Base-by-base conservation (phyloP, 2,113 vertebrate genomes). In the Platysternon megacephalum region DNA sequence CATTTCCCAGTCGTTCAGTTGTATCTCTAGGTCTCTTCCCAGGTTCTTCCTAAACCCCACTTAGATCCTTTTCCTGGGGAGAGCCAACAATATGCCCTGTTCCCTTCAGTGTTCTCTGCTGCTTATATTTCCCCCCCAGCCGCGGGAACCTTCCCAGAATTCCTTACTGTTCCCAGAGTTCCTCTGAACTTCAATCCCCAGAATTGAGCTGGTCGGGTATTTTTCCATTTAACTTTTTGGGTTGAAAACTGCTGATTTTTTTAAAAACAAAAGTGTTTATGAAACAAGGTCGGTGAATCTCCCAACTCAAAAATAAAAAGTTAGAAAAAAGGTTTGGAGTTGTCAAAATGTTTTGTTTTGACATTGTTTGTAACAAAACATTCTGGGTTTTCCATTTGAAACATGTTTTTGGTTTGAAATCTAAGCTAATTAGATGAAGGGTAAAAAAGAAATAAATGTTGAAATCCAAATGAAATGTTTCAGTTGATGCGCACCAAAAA, bases 51-150 rank as follows among this genome's bases (percentile, higher is more conserved):
- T 86, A 14, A 78, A 56, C 85, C 5, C 44, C 85, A 68, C 29
- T 86, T 61, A 56, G 78, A 82, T 44, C 72, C 91, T 78, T 86
- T 86, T 39, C 68, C 87, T 80, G 79, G 81, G 65, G 85, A 97
- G 87, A 65, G 46, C 87, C 83, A 91, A 81, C 87, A 78, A 26
- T 46, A 0, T 0, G 2, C 79, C 79, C 13, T n/a, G n/a, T 26
- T 89, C 35, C 72, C 65, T 85, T 88, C 29, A 32, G 2, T 3
- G 28, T 82, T 44, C 68, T 16, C 42, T 89, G 61, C 81, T 84
- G 51, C 14, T 53, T 48, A 46, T 58, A 42, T 53, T 12, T 55
- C 56, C 0, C 26, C 11, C 22, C 1, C 24, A 11, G 28, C 28
- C 28, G 3, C 24, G 5, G 1, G 49, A 90, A 83, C 55, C 48